Evolutionary conservation across 2,113 vertebrate genomes (phyloP).

Genomic region (Ibidorhyncha struthersii): DNA sequence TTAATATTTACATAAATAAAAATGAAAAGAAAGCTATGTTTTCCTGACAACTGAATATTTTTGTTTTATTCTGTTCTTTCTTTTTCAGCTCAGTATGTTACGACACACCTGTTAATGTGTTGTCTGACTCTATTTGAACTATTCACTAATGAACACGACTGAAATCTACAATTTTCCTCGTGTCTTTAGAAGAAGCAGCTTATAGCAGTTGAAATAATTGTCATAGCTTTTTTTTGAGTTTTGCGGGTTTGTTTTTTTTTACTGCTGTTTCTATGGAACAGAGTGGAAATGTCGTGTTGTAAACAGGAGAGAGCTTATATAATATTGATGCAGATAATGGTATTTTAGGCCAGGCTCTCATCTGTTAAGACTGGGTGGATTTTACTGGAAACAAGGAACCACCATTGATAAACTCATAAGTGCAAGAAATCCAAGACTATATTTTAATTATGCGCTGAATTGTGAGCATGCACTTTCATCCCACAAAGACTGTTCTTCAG

Average conservation of each 20-base stretch:
- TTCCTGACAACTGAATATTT: neutral
- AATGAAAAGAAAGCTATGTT: neutral
- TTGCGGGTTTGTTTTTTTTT: neutral
- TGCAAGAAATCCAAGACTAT: neutral
- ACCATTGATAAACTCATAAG: neutral
- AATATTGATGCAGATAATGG: neutral
- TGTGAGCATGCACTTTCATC: neutral
- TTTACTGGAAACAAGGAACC: neutral
- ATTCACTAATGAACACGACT: neutral
- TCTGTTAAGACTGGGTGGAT: neutral
- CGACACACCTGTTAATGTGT: neutral
- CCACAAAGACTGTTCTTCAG: neutral
- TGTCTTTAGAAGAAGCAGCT: neutral
- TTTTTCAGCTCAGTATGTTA: neutral
- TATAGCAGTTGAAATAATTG: neutral
- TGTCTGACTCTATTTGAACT: neutral
- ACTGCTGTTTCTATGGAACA: neutral
- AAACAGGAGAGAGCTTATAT: neutral
- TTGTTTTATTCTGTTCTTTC: neutral
- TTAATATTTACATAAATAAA: neutral
- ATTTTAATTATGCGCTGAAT: neutral
- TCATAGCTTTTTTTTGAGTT: neutral
- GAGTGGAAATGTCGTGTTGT: neutral
- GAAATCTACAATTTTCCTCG: neutral
- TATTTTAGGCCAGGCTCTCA: neutral